Conservation (phyloP, 2,888 invertebrate species). For the Eupithecia insigniata region DNA sequence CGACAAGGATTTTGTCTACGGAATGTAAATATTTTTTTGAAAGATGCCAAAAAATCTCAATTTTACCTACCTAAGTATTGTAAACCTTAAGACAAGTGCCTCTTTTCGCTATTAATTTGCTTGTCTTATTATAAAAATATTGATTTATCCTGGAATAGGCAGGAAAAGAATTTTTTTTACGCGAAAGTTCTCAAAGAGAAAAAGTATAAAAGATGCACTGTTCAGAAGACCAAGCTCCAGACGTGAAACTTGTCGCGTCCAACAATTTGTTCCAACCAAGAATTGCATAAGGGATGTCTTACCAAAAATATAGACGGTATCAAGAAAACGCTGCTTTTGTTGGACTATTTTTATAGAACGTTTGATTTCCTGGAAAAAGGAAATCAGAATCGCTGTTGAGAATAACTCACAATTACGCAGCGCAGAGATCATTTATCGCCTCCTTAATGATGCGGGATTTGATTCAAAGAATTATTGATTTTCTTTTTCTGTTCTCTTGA, state of each 20-base stretch:
- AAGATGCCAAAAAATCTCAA: background rate
- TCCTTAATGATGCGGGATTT: no score
- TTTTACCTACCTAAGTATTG: background rate
- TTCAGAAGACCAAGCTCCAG: background rate
- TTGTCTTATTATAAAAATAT: background rate
- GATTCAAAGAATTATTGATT: no score
- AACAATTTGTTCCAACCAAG: background rate
- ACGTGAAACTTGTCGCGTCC: conserved; percentile 2
- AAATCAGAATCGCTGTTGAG: background rate
- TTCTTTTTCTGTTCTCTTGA: no score
- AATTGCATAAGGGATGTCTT: background rate
- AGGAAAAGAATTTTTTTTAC: background rate
- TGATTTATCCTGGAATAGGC: background rate
- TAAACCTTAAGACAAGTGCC: background rate
- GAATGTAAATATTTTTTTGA: background rate
- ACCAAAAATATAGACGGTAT: background rate
- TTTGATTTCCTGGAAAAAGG: background rate
- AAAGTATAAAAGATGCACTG: background rate
- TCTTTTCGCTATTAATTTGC: background rate
- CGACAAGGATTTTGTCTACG: background rate
- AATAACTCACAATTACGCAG: no score
- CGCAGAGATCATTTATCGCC: no score
- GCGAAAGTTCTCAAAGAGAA: background rate
- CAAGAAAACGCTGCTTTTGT: background rate
- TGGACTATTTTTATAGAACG: background rate